Base-by-base conservation (phyloP, 2,888 invertebrate genomes). In the Rutpela maculata region DNA sequence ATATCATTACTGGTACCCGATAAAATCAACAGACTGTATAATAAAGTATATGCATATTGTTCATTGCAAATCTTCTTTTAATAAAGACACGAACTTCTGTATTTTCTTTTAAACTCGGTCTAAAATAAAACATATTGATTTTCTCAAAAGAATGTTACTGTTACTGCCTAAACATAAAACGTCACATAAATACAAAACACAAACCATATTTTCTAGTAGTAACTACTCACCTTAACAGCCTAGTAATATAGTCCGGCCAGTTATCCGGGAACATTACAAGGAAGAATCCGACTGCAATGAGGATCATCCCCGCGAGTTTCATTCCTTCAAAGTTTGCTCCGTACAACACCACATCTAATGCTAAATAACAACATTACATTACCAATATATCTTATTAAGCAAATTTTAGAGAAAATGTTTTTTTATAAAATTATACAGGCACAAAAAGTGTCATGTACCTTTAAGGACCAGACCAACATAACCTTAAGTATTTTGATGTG, bases 221-320 rank as follows among this genome's bases (percentile, higher is more conserved):
- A 60, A 35, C 0, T 31, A 74, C 91, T 91, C 92, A 97, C 97
- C 97, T 94, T 85, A 98, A 92, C 78, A 97, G 92, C 84, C 96
- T 93, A 87, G 97, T 97, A 89, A 98, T 96, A 90, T 97, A 98
- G 89, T 97, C 96, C 0, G 98, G 97, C 98, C 98, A 98, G 91
- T 98, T 97, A 90, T 97, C 97, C 0, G 98, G 98, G 85, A 98
- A 95, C 95, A 98, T 96, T 79, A 98, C 98, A 73, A 98, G 92
- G 89, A 97, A 95, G 91, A 98, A 97, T 71, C 98, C 98, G 74
- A 97, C 95, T 0, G 95, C 93, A 85, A 98, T 97, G 73, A 98
- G 91, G 82, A 98, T 95, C 88, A 98, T 95, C 35, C 98, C 98
- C n/a, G 98, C 95, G 85, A 98, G 90, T 91, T 98, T 97, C 98